These are phyloP conservation scores for Cenopis cana DNA, from an alignment of 2,888 invertebrate species.

Conservation along the genomic window DNA sequence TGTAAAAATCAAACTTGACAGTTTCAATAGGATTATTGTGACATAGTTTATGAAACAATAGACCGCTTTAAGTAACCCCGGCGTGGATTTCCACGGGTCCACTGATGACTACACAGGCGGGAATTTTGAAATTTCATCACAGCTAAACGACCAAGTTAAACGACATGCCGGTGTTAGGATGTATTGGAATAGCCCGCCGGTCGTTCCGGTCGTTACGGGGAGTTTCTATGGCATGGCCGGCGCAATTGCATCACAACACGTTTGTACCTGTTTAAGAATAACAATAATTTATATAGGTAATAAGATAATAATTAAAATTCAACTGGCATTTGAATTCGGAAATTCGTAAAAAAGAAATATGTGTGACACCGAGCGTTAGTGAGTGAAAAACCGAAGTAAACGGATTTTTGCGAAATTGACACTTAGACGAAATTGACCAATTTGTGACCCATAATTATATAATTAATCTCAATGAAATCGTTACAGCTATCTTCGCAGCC, in stretches of 20 bases:
- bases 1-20: not conserved
- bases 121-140: conserved; percentile 39
- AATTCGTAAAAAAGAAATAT: too few relatives aligned
- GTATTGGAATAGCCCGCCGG: conserved; percentile 67
- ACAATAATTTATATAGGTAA: too few relatives aligned
- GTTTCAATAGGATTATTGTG: not conserved
- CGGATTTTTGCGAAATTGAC: too few relatives aligned
- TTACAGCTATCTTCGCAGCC: too few relatives aligned
- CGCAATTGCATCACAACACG: not conserved
- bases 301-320: too few relatives aligned
- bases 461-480: too few relatives aligned
- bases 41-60: not conserved
- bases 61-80: not conserved
- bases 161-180: conserved; percentile 60
- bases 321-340: too few relatives aligned
- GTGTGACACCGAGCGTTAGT: too few relatives aligned
- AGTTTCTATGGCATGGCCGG: conserved; percentile 2
- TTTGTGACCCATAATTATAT: too few relatives aligned
- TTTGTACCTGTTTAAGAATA: not conserved
- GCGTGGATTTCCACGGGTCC: not conserved
- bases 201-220: conserved; percentile 57
- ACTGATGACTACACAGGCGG: conserved; percentile 6
- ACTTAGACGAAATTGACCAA: too few relatives aligned
- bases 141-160: conserved; percentile 50
- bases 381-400: too few relatives aligned